Evolutionary conservation across 2,113 vertebrate genomes (phyloP).

Genomic region (Pelmatolapia mariae): DNA sequence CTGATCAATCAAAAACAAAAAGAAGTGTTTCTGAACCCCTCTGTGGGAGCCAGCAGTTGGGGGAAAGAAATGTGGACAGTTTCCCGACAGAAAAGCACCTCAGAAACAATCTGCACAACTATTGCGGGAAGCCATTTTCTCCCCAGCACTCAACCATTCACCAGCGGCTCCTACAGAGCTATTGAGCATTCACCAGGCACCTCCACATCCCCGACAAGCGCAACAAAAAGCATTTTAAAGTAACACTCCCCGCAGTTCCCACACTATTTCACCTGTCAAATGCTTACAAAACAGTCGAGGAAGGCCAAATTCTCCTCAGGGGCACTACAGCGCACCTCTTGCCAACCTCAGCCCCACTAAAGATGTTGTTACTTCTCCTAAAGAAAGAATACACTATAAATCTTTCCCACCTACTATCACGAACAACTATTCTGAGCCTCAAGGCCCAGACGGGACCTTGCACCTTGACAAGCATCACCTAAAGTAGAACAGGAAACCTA

Average conservation of each 20-base stretch:
- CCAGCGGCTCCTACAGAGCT: constrained; percentile 64
- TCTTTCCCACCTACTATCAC: constrained; percentile 26
- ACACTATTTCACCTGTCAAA: constrained; percentile 82
- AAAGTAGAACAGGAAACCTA: neutral
- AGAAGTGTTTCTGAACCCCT: neutral
- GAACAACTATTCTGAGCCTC: neutral
- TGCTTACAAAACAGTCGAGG: constrained; percentile 52
- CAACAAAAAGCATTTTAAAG: constrained; percentile 67
- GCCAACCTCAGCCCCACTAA: constrained; percentile 60
- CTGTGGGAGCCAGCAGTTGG: neutral
- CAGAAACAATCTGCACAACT: constrained; percentile 41
- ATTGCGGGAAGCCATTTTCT: constrained; percentile 46
- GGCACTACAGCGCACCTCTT: constrained; percentile 63
- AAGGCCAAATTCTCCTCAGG: constrained; percentile 52
- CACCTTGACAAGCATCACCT: constrained; percentile 26
- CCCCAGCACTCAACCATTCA: constrained; percentile 56
- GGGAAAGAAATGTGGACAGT: constrained; percentile 13
- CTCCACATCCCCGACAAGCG: constrained; percentile 62
- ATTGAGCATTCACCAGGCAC: constrained; percentile 70
- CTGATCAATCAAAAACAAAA: constrained; percentile 26
- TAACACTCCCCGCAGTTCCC: constrained; percentile 70
- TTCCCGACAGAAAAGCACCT: constrained; percentile 17
- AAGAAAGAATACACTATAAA: constrained; percentile 48
- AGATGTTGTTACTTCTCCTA: constrained; percentile 47
- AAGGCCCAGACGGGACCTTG: constrained; percentile 22